phyloP scores from a whole-genome alignment of 2,113 vertebrate genomes.

The Ictalurus furcatus region DNA sequence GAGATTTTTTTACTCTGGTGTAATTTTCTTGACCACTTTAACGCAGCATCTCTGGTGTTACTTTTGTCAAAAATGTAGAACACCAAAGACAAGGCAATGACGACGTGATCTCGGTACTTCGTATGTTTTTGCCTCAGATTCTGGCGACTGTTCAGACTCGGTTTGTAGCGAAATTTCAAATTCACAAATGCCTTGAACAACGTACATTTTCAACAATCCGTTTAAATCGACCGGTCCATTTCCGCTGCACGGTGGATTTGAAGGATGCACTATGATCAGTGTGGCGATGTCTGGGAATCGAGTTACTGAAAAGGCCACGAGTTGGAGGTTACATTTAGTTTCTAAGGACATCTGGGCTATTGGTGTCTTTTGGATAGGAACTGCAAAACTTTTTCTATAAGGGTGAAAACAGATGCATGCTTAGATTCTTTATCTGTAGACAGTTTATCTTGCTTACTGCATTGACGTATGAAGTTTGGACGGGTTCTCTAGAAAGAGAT shows the following conservation, averaged over 20 bases:
- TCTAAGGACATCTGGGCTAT: slow-evolving; percentile 46
- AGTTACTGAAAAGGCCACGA: neutral
- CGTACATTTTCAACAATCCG: neutral
- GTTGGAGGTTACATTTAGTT: slow-evolving; percentile 38
- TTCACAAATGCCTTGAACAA: slow-evolving; percentile 49
- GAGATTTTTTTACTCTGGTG: slow-evolving; percentile 41
- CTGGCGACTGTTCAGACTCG: slow-evolving; percentile 23
- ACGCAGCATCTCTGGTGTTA: slow-evolving; percentile 44
- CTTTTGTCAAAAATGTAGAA: slow-evolving; percentile 40
- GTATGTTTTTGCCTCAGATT: slow-evolving; percentile 29
- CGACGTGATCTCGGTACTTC: slow-evolving; percentile 17
- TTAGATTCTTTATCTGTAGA: slow-evolving; percentile 53
- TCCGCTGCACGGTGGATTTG: slow-evolving; percentile 1
- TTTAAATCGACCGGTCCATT: slow-evolving; percentile 44
- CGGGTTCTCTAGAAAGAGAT: slow-evolving; percentile 38
- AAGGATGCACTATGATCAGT: neutral
- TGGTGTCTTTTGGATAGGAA: slow-evolving; percentile 41
- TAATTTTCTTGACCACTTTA: slow-evolving; percentile 24
- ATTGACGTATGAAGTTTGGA: slow-evolving; percentile 42
- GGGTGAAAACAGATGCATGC: slow-evolving; percentile 53
- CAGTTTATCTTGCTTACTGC: slow-evolving; percentile 42
- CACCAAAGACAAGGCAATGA: slow-evolving; percentile 48
- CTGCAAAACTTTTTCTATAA: slow-evolving; percentile 46
- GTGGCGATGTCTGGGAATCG: slow-evolving; percentile 19
- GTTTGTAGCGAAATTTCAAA: slow-evolving; percentile 35